phyloP scores from a whole-genome alignment of 1,140 invertebrate species.

The Temnothorax curvispinosus region DNA sequence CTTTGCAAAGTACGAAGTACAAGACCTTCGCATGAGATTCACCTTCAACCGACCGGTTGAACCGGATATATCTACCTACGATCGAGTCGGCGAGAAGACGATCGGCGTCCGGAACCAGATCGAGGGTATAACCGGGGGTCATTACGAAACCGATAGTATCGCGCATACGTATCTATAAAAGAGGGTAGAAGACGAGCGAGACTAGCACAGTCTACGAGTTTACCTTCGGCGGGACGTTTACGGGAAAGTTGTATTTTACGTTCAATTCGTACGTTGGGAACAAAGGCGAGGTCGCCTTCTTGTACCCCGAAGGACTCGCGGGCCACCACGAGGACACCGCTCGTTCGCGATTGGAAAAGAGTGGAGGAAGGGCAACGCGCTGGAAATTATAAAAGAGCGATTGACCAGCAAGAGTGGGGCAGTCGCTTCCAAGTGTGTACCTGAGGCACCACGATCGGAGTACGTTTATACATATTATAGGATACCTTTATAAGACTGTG shows the following conservation, averaged over 20 bases:
- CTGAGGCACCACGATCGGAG: conserved; percentile 71
- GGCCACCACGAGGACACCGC: not conserved
- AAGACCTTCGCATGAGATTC: not conserved
- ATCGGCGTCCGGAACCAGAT: not conserved
- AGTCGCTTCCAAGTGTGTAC: conserved; percentile 79
- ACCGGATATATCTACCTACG: not conserved
- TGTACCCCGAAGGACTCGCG: conserved; percentile 33
- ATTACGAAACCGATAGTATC: conserved; percentile 48
- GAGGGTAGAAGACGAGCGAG: conserved; percentile 20
- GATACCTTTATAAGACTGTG: conserved; percentile 9
- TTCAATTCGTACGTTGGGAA: not conserved
- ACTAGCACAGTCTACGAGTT: not conserved
- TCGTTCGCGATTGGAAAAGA: conserved; percentile 24
- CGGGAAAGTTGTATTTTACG: not conserved
- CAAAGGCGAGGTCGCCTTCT: not conserved
- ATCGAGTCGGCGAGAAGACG: not conserved
- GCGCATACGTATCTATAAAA: conserved; percentile 57
- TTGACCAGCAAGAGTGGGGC: conserved; percentile 71
- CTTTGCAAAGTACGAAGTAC: not conserved
- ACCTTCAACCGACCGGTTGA: not conserved
- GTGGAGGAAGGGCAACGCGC: conserved; percentile 67
- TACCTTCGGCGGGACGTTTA: not conserved
- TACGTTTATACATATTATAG: conserved; percentile 64
- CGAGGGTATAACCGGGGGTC: not conserved
- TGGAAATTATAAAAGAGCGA: conserved; percentile 84